These are phyloP conservation scores for Nymphalis urticae DNA, from an alignment of 2,888 invertebrate genomes.

Conservation along the genomic window DNA sequence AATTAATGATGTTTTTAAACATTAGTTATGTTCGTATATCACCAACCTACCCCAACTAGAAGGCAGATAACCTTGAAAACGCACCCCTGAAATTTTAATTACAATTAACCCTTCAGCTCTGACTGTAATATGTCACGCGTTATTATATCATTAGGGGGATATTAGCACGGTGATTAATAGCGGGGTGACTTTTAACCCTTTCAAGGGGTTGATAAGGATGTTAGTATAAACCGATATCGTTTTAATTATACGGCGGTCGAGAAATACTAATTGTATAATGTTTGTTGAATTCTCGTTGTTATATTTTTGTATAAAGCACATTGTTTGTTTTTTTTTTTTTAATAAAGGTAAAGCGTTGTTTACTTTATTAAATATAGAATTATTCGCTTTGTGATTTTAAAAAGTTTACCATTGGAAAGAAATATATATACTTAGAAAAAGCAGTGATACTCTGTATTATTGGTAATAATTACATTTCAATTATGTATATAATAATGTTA, in stretches of 20 bases:
- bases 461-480: too few relatives aligned
- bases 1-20: too few relatives aligned
- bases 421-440: too few relatives aligned
- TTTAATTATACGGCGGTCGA: slow-evolving; percentile 4
- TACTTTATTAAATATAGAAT: too few relatives aligned
- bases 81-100: slow-evolving; percentile 29
- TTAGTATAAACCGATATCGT: slow-evolving; percentile 28
- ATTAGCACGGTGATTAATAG: slow-evolving; percentile 29
- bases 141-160: slow-evolving; percentile 33
- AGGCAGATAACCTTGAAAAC: slow-evolving; percentile 25
- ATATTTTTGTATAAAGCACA: background rate
- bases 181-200: slow-evolving; percentile 41
- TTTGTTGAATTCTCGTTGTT: background rate
- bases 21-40: too few relatives aligned
- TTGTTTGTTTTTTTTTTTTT: background rate
- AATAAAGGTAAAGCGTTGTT: too few relatives aligned
- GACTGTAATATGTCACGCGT: slow-evolving; percentile 31
- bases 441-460: too few relatives aligned
- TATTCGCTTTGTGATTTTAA: too few relatives aligned
- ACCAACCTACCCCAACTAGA: slow-evolving; percentile 26
- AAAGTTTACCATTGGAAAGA: too few relatives aligned
- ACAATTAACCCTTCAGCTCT: slow-evolving; percentile 32
- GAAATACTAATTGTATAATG: background rate
- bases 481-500: too few relatives aligned
- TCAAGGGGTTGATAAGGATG: slow-evolving; percentile 45